phyloP scores from a whole-genome alignment of 2,797 vertebrate genomes.

The Diceros bicornis region DNA sequence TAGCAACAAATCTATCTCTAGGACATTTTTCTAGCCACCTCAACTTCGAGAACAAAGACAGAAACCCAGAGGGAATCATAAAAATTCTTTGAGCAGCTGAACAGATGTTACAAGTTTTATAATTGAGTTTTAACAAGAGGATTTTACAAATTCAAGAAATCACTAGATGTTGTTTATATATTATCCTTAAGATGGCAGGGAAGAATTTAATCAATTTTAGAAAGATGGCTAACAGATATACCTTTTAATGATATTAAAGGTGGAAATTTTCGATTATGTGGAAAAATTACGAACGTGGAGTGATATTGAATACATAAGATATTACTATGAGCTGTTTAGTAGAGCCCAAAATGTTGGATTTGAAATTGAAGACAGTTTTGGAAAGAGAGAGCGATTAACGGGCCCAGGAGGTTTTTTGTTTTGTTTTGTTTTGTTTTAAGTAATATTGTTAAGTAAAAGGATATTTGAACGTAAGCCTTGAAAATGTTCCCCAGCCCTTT shows the following conservation, averaged over 20 bases:
- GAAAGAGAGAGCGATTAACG: background rate
- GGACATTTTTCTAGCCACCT: constrained; percentile 23
- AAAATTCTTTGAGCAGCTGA: constrained; percentile 30
- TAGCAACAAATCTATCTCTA: constrained; percentile 32
- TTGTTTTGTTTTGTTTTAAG: background rate
- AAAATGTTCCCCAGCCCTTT: background rate
- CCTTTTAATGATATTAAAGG: background rate
- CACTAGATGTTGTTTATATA: background rate
- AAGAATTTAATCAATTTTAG: constrained; percentile 44
- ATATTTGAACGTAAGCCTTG: constrained; percentile 19
- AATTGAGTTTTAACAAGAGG: constrained; percentile 37
- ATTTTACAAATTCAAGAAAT: constrained; percentile 59
- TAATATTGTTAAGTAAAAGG: constrained; percentile 63
- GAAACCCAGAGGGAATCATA: constrained; percentile 53
- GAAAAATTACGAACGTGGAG: background rate
- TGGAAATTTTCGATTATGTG: background rate
- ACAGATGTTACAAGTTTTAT: constrained; percentile 22
- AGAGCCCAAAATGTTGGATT: background rate
- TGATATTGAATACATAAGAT: background rate
- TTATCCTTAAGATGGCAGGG: background rate
- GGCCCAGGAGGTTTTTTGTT: background rate
- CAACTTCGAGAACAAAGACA: constrained; percentile 50
- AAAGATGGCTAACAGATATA: background rate
- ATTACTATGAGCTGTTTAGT: background rate
- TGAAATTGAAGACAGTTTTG: constrained; percentile 57